Conservation (phyloP, 2,113 vertebrate species). For the Ageneiosus marmoratus region DNA sequence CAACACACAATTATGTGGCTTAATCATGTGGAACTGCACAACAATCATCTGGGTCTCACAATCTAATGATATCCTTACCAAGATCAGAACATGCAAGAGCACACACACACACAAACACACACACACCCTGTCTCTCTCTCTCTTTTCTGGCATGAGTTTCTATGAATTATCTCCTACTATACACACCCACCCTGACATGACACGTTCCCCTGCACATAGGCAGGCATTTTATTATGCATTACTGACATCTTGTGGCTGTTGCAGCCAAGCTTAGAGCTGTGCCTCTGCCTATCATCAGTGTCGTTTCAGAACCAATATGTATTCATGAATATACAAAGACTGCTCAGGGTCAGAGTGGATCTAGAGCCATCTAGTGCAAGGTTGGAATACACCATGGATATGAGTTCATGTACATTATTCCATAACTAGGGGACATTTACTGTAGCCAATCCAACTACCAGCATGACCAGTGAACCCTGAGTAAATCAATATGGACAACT, state of each 20-base stretch:
- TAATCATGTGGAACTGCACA: constrained; percentile 99
- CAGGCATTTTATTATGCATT: constrained; percentile 32
- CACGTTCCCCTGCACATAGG: neutral
- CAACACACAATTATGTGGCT: constrained; percentile 99
- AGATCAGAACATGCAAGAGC: constrained; percentile 85
- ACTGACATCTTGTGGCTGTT: constrained; percentile 55
- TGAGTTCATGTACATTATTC: neutral
- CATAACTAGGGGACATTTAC: neutral
- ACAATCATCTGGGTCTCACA: constrained; percentile 97
- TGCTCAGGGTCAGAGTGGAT: neutral
- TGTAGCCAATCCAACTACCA: neutral
- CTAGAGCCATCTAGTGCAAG: neutral
- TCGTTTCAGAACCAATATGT: neutral
- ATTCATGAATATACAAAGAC: no score
- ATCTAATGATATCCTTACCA: constrained; percentile 98
- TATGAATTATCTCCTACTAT: neutral
- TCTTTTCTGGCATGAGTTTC: neutral
- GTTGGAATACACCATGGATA: neutral
- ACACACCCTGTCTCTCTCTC: neutral
- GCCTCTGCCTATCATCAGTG: neutral
- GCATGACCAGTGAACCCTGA: neutral
- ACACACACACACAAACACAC: neutral
- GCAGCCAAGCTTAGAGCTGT: neutral
- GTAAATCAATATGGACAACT: neutral
- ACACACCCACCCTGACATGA: neutral